Evolutionary conservation across 2,797 vertebrate genomes (phyloP).

Genomic region (Chromobotia macracanthus): DNA sequence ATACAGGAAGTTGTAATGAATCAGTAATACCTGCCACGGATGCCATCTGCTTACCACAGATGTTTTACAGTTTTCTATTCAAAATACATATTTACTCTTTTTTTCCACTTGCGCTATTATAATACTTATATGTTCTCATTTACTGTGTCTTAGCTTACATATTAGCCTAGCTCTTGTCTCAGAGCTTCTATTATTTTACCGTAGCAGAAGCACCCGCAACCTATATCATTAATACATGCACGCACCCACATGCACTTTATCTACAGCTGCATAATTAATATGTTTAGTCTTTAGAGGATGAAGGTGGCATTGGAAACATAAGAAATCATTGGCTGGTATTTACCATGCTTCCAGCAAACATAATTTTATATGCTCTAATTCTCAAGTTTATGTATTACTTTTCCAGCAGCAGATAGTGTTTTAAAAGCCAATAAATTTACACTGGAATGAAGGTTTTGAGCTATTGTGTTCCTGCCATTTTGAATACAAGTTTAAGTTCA

Average conservation of each 20-base stretch:
- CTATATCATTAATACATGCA: constrained; percentile 19
- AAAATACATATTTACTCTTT: too few species aligned
- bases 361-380: constrained; percentile 64
- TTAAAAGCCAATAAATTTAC: background rate
- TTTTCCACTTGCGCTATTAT: too few species aligned
- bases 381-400: constrained; percentile 57
- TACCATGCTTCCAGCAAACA: constrained; percentile 53
- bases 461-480: constrained; percentile 65
- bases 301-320: constrained; percentile 61
- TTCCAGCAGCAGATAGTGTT: constrained; percentile 59
- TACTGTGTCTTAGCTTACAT: too few species aligned
- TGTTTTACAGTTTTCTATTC: background rate
- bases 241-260: constrained; percentile 34
- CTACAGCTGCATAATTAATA: constrained; percentile 58
- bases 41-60: background rate
- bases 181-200: too few species aligned
- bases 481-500: too few species aligned
- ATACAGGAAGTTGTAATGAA: background rate
- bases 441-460: constrained; percentile 35
- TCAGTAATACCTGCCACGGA: background rate
- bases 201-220: background rate
- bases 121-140: too few species aligned
- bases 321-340: constrained; percentile 44
- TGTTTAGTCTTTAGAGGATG: constrained; percentile 64
- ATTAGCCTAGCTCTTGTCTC: too few species aligned